A percentile compares a stretch with the other conserved stretches of the same genome.
phyloP scores from a whole-genome alignment of 64 coral and sea anemone species.

The Dendronephthya gigantea region DNA sequence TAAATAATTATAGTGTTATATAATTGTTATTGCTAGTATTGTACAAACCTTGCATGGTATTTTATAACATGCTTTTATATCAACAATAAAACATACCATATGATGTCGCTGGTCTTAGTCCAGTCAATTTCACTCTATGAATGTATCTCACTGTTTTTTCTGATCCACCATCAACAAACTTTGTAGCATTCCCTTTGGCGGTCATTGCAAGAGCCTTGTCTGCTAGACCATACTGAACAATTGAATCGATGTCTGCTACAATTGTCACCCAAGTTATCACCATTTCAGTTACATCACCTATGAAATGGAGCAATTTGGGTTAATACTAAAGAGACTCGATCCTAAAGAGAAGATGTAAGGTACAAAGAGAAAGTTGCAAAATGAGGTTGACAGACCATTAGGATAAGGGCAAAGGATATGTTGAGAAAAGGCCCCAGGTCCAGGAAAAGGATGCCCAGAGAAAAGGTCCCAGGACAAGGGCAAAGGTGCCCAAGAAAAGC shows the following conservation, averaged over 20 bases:
- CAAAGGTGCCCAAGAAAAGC: no score
- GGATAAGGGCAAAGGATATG: no score
- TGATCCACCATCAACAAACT: conserved; percentile 76
- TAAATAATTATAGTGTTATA: neutral
- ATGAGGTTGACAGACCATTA: no score
- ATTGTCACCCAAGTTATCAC: conserved; percentile 76
- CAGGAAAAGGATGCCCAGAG: no score
- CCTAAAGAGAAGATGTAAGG: neutral
- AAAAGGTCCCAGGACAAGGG: no score
- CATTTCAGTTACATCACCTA: conserved; percentile 81
- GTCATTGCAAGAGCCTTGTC: conserved; percentile 27
- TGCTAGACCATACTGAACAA: conserved; percentile 65
- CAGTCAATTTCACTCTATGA: conserved; percentile 77
- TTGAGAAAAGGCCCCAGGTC: no score
- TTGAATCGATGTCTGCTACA: conserved; percentile 28
- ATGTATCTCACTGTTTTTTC: conserved; percentile 57
- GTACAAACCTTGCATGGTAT: no score
- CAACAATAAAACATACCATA: conserved; percentile 53
- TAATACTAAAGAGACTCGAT: neutral
- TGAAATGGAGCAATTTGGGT: neutral
- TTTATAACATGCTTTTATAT: neutral
- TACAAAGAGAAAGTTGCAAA: no score
- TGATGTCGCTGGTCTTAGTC: conserved; percentile 35
- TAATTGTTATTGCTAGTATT: no score
- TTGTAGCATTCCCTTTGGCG: conserved; percentile 44